These are phyloP conservation scores for Vanessa tameamea DNA, from an alignment of 1,140 invertebrate species.

Conservation along the genomic window DNA sequence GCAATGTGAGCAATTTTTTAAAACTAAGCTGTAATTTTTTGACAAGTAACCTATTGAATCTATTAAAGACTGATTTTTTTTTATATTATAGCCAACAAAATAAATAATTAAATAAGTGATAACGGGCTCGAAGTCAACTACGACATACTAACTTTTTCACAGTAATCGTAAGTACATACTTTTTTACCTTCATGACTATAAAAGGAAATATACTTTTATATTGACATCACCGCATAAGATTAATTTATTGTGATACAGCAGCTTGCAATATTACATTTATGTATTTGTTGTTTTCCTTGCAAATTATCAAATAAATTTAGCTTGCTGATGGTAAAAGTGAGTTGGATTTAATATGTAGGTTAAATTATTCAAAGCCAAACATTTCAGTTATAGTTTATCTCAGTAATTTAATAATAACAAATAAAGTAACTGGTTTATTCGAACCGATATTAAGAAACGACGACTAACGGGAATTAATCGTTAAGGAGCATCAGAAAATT, in stretches of 20 bases:
- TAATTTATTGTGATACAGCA: constrained; percentile 9
- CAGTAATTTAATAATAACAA: not conserved
- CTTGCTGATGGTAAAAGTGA: not conserved
- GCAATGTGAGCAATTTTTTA: constrained; percentile 9
- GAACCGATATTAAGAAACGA: no score
- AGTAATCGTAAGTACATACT: constrained; percentile 12
- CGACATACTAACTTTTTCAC: constrained; percentile 1
- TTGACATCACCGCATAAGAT: constrained; percentile 23
- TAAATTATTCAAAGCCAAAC: constrained; percentile 3
- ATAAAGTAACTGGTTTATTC: not conserved
- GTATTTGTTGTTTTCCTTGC: not conserved
- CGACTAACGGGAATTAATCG: no score
- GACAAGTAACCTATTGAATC: constrained; percentile 45
- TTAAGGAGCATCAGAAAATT: no score
- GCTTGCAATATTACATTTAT: not conserved
- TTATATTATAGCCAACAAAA: constrained; percentile 17
- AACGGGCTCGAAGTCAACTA: not conserved
- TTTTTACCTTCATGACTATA: constrained; percentile 10
- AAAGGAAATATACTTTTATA: constrained; percentile 18
- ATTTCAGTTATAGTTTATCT: not conserved
- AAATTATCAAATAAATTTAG: not conserved
- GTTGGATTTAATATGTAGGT: not conserved
- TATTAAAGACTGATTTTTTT: constrained; percentile 49
- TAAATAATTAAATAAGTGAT: constrained; percentile 17
- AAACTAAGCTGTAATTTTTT: constrained; percentile 22